Base-by-base conservation (phyloP, 2,797 vertebrate genomes). In the Diceros bicornis region DNA sequence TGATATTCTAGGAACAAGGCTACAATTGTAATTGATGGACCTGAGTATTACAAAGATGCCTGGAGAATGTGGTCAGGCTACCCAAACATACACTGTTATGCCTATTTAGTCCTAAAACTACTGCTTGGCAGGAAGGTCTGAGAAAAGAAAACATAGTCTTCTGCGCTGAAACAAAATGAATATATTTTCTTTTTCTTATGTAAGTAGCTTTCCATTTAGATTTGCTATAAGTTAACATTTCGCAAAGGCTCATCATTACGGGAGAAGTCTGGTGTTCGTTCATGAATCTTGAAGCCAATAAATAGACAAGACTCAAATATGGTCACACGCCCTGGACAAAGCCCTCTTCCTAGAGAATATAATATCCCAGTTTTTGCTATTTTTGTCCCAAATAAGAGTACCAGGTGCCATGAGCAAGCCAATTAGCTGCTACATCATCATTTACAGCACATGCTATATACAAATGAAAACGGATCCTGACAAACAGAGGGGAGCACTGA, bases 141-240 rank as follows among this genome's bases (percentile, higher is more conserved):
- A 97, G 59, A 69, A 89, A 75, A 55, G 13, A 37, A 90, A 44
- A 50, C 34, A 41, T 25, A 44, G 9, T 72, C 6, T 78, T 86
- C 37, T 83, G 13, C 14, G 50, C 25, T 62, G n/a, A 93, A 93
- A 52, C 18, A 87, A 94, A 89, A 96, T 71, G 37, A 84, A 57
- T 59, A 20, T 2, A 20, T 44, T n/a, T 61, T 37, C 32, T 66
- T 74, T 41, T 27, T 72, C 69, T 50, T 3, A 52, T 23, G 1
- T 64, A 82, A 55, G 8, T 61, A 61, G 13, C 8, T 90, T 88
- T 81, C 41, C 23, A 47, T 47, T 61, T 68, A 69, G 23, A 89
- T 66, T 91, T 62, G 11, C 6, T 59, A 4, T 55, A 81, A 89
- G 3, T 68, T 72, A 83, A 55, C 34, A 68, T 50, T 74, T 86